Evolutionary conservation across 1,140 invertebrate species (phyloP).

Genomic region (Yoshiicerus persimilis): DNA sequence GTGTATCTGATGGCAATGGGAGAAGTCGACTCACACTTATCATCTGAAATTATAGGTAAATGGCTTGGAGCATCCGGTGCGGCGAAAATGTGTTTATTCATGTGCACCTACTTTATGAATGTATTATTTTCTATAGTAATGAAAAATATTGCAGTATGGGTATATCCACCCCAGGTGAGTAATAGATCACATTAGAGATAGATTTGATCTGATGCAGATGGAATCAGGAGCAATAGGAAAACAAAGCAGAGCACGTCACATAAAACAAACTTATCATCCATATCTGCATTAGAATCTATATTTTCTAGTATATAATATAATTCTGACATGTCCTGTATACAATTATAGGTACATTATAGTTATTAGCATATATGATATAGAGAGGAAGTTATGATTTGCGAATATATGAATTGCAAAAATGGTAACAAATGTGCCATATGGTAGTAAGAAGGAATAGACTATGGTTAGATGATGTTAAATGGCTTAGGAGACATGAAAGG

Average conservation of each 20-base stretch:
- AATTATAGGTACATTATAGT: neutral
- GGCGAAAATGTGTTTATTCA: neutral
- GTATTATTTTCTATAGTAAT: no score
- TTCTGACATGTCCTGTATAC: neutral
- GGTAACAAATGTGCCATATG: neutral
- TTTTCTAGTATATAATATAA: no score
- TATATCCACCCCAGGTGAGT: neutral
- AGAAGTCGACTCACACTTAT: neutral
- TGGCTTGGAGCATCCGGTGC: neutral
- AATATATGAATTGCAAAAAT: no score
- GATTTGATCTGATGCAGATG: neutral
- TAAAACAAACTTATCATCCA: conserved; percentile 9
- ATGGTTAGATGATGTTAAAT: neutral
- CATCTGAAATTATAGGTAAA: neutral
- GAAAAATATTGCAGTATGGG: neutral
- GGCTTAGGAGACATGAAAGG: neutral
- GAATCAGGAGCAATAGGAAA: neutral
- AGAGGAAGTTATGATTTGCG: neutral
- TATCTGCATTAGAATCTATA: neutral
- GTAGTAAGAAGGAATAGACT: no score
- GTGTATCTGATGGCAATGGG: neutral
- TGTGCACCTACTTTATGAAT: no score
- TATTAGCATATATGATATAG: neutral
- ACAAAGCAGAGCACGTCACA: conserved; percentile 18
- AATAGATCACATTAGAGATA: neutral